Percentiles rank a stretch among this genome's conserved stretches.
Conservation (phyloP, 2,797 vertebrate species). For the Astyanax mexicanus region DNA sequence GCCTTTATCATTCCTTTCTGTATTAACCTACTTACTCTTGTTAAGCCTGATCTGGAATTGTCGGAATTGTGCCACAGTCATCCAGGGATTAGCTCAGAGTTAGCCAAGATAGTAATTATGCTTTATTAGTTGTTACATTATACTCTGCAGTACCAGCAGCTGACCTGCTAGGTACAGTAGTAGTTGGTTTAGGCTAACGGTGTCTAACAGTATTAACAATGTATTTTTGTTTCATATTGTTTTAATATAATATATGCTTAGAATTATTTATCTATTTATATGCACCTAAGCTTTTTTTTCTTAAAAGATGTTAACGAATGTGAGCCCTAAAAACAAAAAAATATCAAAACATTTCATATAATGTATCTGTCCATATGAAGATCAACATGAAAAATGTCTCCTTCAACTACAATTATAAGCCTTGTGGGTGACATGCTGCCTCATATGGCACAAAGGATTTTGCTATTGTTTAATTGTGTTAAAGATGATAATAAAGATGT, state of each 20-base stretch:
- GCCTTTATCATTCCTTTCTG: background rate
- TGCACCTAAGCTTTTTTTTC: background rate
- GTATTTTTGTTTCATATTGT: constrained; percentile 4
- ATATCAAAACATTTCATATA: background rate
- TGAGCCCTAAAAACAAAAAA: constrained; percentile 20
- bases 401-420: background rate
- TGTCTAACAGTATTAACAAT: constrained; percentile 35
- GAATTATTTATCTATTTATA: constrained; percentile 48
- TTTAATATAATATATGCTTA: constrained; percentile 23
- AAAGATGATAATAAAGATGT: constrained; percentile 18
- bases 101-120: background rate
- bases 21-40: background rate
- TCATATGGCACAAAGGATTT: background rate
- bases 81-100: background rate
- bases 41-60: background rate
- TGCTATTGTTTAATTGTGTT: background rate
- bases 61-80: background rate
- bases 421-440: background rate
- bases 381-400: no score
- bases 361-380: constrained; percentile 5
- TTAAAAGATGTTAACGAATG: constrained; percentile 15
- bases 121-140: background rate
- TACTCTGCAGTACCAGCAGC: background rate
- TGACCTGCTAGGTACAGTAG: background rate
- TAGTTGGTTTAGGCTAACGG: background rate